Percentiles rank a stretch among this genome's conserved stretches.
Evolutionary conservation across 2,888 invertebrate genomes (phyloP).

Genomic region (Taenaris catops): DNA sequence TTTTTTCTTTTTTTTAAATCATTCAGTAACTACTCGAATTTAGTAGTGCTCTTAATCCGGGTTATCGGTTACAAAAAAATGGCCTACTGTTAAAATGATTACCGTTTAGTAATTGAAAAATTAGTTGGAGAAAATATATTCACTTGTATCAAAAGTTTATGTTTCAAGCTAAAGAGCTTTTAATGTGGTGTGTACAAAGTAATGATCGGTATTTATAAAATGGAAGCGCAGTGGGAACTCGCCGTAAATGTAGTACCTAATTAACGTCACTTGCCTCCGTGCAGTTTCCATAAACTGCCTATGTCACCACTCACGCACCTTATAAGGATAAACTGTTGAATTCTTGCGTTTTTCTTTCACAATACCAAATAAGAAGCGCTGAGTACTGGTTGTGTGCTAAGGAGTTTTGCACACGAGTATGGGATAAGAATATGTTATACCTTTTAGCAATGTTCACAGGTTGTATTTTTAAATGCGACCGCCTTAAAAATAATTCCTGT

Average conservation of each 20-base stretch:
- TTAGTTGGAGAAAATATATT: too few relatives aligned
- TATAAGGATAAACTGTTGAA: slow-evolving; percentile 29
- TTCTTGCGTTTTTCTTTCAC: slow-evolving; percentile 31
- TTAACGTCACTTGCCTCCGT: slow-evolving; percentile 30
- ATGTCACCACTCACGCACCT: slow-evolving; percentile 26
- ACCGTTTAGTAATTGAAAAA: too few relatives aligned
- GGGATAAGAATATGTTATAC: slow-evolving; percentile 1
- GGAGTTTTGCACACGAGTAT: slow-evolving; percentile 12
- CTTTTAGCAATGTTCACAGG: slow-evolving; percentile 2
- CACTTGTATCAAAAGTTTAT: slow-evolving; percentile 7
- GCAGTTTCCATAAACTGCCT: slow-evolving; percentile 28
- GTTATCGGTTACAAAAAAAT: too few relatives aligned
- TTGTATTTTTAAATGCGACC: too few relatives aligned
- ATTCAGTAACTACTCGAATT: too few relatives aligned
- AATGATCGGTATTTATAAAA: slow-evolving; percentile 24
- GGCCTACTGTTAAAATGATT: too few relatives aligned
- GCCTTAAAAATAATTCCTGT: too few relatives aligned
- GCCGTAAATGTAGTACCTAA: slow-evolving; percentile 27
- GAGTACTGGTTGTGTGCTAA: slow-evolving; percentile 15
- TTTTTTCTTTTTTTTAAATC: too few relatives aligned
- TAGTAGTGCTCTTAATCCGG: too few relatives aligned
- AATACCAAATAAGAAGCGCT: slow-evolving; percentile 24
- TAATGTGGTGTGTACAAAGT: slow-evolving; percentile 11
- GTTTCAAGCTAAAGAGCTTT: slow-evolving; percentile 10
- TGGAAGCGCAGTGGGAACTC: slow-evolving; percentile 24